Conservation (phyloP, 2,113 vertebrate species). For the Lophochroa leadbeateri region DNA sequence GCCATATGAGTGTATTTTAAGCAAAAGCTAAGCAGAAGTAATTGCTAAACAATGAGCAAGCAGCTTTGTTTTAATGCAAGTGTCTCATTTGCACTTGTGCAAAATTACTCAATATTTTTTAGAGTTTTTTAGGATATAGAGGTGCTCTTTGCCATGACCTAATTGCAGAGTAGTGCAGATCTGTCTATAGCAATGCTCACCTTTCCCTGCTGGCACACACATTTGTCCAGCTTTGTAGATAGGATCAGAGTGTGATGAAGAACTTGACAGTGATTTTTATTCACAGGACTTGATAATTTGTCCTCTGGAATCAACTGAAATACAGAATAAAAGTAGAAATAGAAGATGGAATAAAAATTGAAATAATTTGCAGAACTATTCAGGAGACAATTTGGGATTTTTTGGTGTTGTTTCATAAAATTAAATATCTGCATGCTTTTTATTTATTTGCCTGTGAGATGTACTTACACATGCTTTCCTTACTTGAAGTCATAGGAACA, state of each 20-base stretch:
- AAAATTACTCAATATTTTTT: neutral
- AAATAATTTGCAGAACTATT: neutral
- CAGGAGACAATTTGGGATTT: accelerated
- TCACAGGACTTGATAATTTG: neutral
- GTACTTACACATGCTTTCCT: neutral
- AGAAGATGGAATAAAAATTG: neutral
- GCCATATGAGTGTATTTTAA: neutral
- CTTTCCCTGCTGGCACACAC: neutral
- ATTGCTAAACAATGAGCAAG: neutral
- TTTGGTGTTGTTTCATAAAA: neutral
- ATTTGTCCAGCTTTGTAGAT: neutral
- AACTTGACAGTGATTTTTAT: neutral
- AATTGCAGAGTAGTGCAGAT: neutral
- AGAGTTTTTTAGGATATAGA: neutral
- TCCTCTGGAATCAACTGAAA: neutral
- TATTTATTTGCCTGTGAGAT: neutral
- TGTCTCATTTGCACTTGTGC: neutral
- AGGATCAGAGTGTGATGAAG: neutral
- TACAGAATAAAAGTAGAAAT: neutral
- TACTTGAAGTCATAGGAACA: neutral
- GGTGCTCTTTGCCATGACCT: neutral
- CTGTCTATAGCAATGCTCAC: neutral
- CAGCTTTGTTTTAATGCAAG: neutral
- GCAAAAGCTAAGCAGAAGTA: neutral
- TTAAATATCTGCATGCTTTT: neutral